Base-by-base conservation (phyloP, 2,113 vertebrate species). In the Patagioenas fasciata region DNA sequence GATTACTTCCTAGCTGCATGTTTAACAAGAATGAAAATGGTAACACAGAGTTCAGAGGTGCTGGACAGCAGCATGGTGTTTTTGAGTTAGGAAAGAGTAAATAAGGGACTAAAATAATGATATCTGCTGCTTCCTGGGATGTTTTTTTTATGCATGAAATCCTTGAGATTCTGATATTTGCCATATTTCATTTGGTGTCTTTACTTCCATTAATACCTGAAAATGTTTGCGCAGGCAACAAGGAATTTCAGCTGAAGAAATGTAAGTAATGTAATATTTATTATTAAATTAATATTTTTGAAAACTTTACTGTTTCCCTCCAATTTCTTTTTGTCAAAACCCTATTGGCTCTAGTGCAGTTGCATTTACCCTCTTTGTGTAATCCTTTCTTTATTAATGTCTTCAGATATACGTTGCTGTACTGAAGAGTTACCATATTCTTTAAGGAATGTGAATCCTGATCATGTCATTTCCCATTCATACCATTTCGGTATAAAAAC, bases 121-220 rank as follows among this genome's bases (percentile, higher is more conserved):
- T 91, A 79, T 21, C 38, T 79, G 42, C 65, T 82, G 36, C 88
- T 93, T 79, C 58, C 18, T 80, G 86, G 65, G 66, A 74, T 84
- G 86, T 40, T 70, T 48, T 86, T 86, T 95, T 94, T 53, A 64
- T 95, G 34, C 91, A 91, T 56, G 85, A 93, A 85, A 38, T 94
- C 38, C 67, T 86, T 15, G 61, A 75, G 32, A 85, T 94, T 94
- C 91, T 91, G 38, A 90, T 98, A 95, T 96, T 96, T 96, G 92
- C 95, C 13, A 10, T 98, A 53, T 94, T 98, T 94, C 95, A 85
- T 88, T 84, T 72, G 26, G 61, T 96, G 11, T 95, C 95, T 51
- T 97, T 98, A 65, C 75, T 97, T 93, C 92, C 78, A 8, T 95
- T 96, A 85, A 91, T 96, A 94, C 93, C 95, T 94, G 95, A 97